Evolutionary conservation across 2,888 invertebrate species (phyloP).

Genomic region (Galeopsomyia nigrocyanea): DNA sequence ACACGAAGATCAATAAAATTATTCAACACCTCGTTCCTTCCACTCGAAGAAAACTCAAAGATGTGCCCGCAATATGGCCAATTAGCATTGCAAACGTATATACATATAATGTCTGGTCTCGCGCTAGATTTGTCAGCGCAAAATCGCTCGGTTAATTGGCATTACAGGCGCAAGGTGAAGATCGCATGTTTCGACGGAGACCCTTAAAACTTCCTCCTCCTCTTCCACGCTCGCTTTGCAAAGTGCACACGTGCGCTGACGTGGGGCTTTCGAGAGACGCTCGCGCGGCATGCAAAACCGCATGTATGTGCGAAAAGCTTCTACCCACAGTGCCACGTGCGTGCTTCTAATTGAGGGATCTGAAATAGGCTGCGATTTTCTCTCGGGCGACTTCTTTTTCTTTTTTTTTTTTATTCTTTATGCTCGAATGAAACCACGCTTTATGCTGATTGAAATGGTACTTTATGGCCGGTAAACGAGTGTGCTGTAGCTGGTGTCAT

Average conservation of each 20-base stretch:
- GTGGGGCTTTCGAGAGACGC: slow-evolving; percentile 32
- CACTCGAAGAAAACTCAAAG: too few species aligned
- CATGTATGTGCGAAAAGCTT: slow-evolving; percentile 8
- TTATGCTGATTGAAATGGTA: neutral
- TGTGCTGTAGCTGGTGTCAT: too few species aligned
- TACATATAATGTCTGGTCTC: slow-evolving; percentile 25
- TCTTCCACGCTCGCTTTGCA: slow-evolving; percentile 3
- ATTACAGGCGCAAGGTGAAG: slow-evolving; percentile 45
- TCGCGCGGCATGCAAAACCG: slow-evolving; percentile 32
- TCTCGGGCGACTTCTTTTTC: too few species aligned
- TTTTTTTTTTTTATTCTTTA: neutral
- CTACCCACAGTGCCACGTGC: slow-evolving; percentile 9
- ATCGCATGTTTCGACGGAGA: slow-evolving; percentile 58
- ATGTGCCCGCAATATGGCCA: too few species aligned
- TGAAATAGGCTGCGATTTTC: slow-evolving; percentile 13
- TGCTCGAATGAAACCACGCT: neutral
- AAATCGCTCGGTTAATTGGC: slow-evolving; percentile 61
- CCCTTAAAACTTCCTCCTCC: neutral
- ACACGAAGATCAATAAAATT: too few species aligned
- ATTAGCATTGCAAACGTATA: too few species aligned
- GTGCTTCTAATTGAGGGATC: slow-evolving; percentile 35
- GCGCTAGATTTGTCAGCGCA: slow-evolving; percentile 54
- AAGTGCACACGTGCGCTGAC: slow-evolving; percentile 32
- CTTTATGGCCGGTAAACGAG: too few species aligned
- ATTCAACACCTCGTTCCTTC: too few species aligned